phyloP scores from a whole-genome alignment of 2,888 invertebrate genomes.

The Cordylochernes scorpioides region DNA sequence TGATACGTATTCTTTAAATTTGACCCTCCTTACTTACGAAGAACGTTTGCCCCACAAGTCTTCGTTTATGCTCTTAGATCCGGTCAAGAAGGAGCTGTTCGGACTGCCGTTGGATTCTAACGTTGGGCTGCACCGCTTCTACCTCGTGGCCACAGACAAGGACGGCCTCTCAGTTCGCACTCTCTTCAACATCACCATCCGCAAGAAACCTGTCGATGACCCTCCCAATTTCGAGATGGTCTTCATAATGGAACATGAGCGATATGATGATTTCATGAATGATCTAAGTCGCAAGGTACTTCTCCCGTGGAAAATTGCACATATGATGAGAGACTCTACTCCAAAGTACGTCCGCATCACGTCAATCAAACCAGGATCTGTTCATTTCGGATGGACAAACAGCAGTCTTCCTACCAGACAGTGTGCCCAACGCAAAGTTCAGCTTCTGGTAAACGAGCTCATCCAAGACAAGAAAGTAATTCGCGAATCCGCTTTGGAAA shows the following conservation, averaged over 20 bases:
- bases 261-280: slow-evolving; percentile 18
- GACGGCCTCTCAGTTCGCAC: slow-evolving; percentile 11
- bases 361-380: slow-evolving; percentile 36
- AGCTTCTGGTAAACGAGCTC: slow-evolving; percentile 32
- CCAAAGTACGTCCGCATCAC: slow-evolving; percentile 30
- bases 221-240: slow-evolving; percentile 38
- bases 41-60: slow-evolving; percentile 35
- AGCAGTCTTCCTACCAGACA: slow-evolving; percentile 11
- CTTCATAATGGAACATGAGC: slow-evolving; percentile 30
- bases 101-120: slow-evolving; percentile 48
- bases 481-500: slow-evolving; percentile 15
- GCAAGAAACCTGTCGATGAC: slow-evolving; percentile 3
- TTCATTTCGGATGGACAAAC: slow-evolving; percentile 25
- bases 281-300: slow-evolving; percentile 17
- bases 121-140: slow-evolving; percentile 44
- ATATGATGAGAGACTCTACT: slow-evolving; percentile 9
- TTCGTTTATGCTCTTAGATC: slow-evolving; percentile 64
- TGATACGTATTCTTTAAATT: slow-evolving; percentile 38
- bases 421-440: slow-evolving; percentile 9
- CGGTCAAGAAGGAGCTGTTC: slow-evolving; percentile 43
- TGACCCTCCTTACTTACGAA: slow-evolving; percentile 35
- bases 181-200: slow-evolving; percentile 13
- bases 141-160: slow-evolving; percentile 29
- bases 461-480: slow-evolving; percentile 32
- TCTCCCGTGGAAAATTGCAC: slow-evolving; percentile 15